Evolutionary conservation across 2,888 invertebrate genomes (phyloP).

Genomic region (Cheilosia impressa): DNA sequence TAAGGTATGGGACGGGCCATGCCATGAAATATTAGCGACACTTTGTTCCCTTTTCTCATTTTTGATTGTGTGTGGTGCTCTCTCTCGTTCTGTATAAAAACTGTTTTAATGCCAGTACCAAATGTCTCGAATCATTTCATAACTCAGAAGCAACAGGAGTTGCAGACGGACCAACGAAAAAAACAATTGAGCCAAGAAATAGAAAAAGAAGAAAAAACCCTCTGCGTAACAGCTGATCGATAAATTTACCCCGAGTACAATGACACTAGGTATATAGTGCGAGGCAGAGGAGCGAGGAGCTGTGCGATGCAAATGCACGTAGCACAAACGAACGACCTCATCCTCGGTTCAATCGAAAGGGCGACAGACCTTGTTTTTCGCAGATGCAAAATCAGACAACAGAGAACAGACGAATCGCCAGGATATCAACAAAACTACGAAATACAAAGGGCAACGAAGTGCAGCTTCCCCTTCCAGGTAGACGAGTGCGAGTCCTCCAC

Average conservation of each 20-base stretch:
- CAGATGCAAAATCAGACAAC: constrained; percentile 74
- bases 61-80: constrained; percentile 29
- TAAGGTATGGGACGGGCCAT: constrained; percentile 44
- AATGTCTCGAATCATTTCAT: constrained; percentile 59
- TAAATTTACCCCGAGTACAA: constrained; percentile 71
- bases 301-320: constrained; percentile 61
- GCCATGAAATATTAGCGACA: constrained; percentile 74
- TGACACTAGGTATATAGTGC: constrained; percentile 35
- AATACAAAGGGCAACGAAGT: constrained; percentile 58
- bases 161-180: constrained; percentile 27
- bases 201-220: neutral
- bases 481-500: constrained; percentile 38
- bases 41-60: constrained; percentile 26
- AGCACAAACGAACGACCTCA: constrained; percentile 36
- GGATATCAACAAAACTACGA: constrained; percentile 33
- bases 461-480: constrained; percentile 66
- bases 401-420: constrained; percentile 64
- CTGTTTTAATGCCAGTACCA: constrained; percentile 28
- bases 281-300: neutral
- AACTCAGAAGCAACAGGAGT: constrained; percentile 72
- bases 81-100: constrained; percentile 17
- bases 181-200: constrained; percentile 13
- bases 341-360: constrained; percentile 42
- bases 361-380: constrained; percentile 62
- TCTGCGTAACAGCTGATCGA: constrained; percentile 72